Percentiles rank a stretch among this genome's conserved stretches.
phyloP scores from a whole-genome alignment of 1,140 invertebrate species.

The Telenomus remus region DNA sequence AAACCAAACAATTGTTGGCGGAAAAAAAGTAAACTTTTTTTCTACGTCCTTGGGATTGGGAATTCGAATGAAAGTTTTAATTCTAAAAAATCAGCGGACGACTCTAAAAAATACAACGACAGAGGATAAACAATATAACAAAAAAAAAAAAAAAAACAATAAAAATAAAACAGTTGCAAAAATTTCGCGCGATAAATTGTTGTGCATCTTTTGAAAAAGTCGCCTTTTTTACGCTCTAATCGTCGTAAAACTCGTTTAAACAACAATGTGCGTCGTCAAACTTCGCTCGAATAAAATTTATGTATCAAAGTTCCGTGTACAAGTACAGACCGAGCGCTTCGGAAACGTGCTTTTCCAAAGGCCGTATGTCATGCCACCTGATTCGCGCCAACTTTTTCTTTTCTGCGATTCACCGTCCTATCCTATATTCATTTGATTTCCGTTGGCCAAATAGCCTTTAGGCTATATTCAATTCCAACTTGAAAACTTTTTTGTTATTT shows the following conservation, averaged over 20 bases:
- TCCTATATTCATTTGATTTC: constrained; percentile 24
- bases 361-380: constrained; percentile 33
- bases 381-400: constrained; percentile 15
- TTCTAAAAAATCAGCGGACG: too few species aligned
- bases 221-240: constrained; percentile 14
- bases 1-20: too few species aligned
- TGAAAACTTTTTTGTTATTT: constrained; percentile 35
- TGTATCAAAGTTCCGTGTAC: constrained; percentile 36
- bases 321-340: constrained; percentile 9
- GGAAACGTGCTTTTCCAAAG: constrained; percentile 18
- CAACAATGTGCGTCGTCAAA: constrained; percentile 33
- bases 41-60: too few species aligned
- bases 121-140: not conserved
- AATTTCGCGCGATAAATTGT: constrained; percentile 7
- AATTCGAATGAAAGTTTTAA: too few species aligned
- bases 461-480: constrained; percentile 25
- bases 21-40: too few species aligned
- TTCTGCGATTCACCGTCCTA: constrained; percentile 11
- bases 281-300: constrained; percentile 33
- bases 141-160: not conserved
- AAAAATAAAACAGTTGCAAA: not conserved
- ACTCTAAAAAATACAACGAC: too few species aligned
- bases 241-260: constrained; percentile 28
- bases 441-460: not conserved
- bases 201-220: constrained; percentile 18